Conservation (phyloP, 2,888 invertebrate genomes). For the Pemphredon lugubris region DNA sequence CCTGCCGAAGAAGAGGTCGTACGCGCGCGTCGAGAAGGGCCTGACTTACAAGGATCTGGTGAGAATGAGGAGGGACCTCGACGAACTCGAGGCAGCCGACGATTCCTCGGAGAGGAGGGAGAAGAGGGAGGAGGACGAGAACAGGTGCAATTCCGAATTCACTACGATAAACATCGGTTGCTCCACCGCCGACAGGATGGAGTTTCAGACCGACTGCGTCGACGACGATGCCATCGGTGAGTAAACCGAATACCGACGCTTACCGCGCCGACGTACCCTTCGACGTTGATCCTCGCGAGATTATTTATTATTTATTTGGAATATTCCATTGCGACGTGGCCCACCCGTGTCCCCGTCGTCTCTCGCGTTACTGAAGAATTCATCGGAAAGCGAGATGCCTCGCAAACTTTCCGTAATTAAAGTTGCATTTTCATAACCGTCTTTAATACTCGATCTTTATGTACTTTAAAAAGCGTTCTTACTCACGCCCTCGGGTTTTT, state of each 20-base stretch:
- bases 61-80: slow-evolving; percentile 67
- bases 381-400: not conserved
- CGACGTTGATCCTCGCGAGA: not conserved
- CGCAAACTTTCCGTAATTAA: slow-evolving; percentile 13
- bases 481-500: too few relatives aligned
- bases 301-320: too few relatives aligned
- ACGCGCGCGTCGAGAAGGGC: slow-evolving; percentile 19
- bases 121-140: slow-evolving; percentile 70
- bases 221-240: slow-evolving; percentile 83
- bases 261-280: not conserved
- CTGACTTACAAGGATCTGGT: slow-evolving; percentile 68
- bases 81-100: slow-evolving; percentile 44
- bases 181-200: slow-evolving; percentile 89
- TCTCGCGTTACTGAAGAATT: too few relatives aligned
- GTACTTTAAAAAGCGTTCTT: too few relatives aligned
- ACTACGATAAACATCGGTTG: slow-evolving; percentile 89
- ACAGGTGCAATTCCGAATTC: slow-evolving; percentile 82
- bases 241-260: slow-evolving; percentile 8
- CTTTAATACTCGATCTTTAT: too few relatives aligned
- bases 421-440: slow-evolving; percentile 31
- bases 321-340: too few relatives aligned
- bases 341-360: too few relatives aligned
- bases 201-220: slow-evolving; percentile 89
- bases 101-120: slow-evolving; percentile 54
- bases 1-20: slow-evolving; percentile 64